Evolutionary conservation across 2,888 invertebrate species (phyloP).

Genomic region (Plebejus argus): DNA sequence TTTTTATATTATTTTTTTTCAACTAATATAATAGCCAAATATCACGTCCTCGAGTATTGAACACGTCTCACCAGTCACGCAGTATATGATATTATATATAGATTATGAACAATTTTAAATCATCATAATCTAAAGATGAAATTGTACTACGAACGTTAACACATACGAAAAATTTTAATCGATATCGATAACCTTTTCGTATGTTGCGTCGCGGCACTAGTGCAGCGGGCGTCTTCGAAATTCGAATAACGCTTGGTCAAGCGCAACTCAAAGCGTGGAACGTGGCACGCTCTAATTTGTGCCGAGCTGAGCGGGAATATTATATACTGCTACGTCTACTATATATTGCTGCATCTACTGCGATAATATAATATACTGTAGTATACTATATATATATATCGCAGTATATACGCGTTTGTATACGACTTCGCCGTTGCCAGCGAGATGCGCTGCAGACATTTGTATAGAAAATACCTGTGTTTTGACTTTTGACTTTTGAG

Average conservation of each 20-base stretch:
- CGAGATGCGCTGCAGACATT: background rate
- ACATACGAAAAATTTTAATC: background rate
- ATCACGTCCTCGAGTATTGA: no score
- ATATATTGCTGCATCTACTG: background rate
- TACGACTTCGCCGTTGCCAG: background rate
- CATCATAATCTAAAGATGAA: background rate
- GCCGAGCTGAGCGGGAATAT: conserved; percentile 45
- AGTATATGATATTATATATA: no score
- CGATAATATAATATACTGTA: background rate
- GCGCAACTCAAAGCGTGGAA: conserved; percentile 71
- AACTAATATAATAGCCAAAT: no score
- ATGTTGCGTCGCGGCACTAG: conserved; percentile 56
- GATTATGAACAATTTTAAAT: no score
- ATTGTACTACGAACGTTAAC: background rate
- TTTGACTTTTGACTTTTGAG: no score
- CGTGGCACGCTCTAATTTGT: conserved; percentile 70
- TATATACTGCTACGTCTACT: conserved; percentile 36
- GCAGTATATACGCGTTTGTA: background rate
- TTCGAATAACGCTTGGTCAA: conserved; percentile 78
- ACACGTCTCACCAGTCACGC: no score
- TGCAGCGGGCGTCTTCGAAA: conserved; percentile 68
- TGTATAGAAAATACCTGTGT: background rate
- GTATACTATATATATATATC: background rate
- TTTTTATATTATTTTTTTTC: no score
- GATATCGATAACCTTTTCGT: conserved; percentile 55